A percentile compares a stretch with the other conserved stretches of the same genome.
These are phyloP conservation scores for Bombus balteatus DNA, from an alignment of 1,140 invertebrate species.

Conservation along the genomic window DNA sequence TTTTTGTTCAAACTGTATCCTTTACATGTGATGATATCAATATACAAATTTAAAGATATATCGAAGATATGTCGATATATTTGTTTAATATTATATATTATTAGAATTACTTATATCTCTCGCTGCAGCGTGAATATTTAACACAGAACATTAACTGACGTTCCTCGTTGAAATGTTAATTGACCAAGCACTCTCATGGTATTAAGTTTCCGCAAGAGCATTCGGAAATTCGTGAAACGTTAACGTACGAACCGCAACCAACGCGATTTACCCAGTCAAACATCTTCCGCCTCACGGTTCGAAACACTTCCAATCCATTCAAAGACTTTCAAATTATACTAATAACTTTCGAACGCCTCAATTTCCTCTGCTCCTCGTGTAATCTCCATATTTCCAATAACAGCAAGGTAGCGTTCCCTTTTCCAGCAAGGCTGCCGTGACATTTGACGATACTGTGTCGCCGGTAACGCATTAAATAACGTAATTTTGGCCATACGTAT, in stretches of 20 bases:
- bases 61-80: too few relatives aligned
- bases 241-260: background rate
- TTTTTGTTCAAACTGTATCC: too few relatives aligned
- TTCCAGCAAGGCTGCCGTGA: too few relatives aligned
- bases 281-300: background rate
- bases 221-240: background rate
- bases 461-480: background rate
- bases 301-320: background rate
- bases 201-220: background rate
- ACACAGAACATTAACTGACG: background rate
- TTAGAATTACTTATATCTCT: too few relatives aligned
- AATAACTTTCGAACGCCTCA: background rate
- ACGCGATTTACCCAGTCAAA: background rate
- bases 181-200: background rate
- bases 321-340: background rate
- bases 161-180: background rate
- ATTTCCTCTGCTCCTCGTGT: background rate
- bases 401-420: too few relatives aligned
- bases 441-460: background rate
- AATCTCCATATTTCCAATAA: background rate
- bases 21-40: too few relatives aligned
- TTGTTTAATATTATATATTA: too few relatives aligned
- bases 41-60: too few relatives aligned
- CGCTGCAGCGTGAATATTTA: background rate
- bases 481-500: conserved; percentile 1